Conservation (phyloP, 2,888 invertebrate species). For the Acleris emargana region DNA sequence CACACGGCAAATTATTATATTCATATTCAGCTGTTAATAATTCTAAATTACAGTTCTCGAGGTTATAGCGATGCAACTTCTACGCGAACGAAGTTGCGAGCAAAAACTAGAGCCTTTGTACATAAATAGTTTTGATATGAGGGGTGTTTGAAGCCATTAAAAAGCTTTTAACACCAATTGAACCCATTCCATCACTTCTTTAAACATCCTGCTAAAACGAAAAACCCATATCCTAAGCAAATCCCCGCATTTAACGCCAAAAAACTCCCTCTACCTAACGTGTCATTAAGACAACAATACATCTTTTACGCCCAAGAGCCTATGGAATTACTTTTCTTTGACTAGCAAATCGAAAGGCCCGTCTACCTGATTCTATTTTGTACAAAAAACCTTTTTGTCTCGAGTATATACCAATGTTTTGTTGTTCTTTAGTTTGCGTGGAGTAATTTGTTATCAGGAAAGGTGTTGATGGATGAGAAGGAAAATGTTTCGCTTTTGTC, state of each 20-base stretch:
- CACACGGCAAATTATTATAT: too few species aligned
- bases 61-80: too few species aligned
- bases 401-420: not conserved
- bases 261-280: not conserved
- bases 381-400: not conserved
- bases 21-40: too few species aligned
- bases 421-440: slow-evolving; percentile 6
- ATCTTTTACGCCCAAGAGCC: slow-evolving; percentile 35
- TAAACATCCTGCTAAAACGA: not conserved
- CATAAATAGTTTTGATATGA: too few species aligned
- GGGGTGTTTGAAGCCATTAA: too few species aligned
- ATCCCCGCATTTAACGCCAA: slow-evolving; percentile 6
- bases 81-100: too few species aligned
- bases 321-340: slow-evolving; percentile 41
- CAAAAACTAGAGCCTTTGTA: too few species aligned
- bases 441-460: slow-evolving; percentile 14
- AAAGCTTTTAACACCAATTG: too few species aligned
- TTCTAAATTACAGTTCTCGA: too few species aligned
- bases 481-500: not conserved
- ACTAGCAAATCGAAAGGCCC: slow-evolving; percentile 43
- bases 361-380: slow-evolving; percentile 41
- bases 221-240: not conserved
- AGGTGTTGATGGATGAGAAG: not conserved
- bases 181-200: not conserved
- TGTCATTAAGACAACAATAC: slow-evolving; percentile 36